Conservation (phyloP, 2,113 vertebrate species). For the Takifugu bimaculatus region DNA sequence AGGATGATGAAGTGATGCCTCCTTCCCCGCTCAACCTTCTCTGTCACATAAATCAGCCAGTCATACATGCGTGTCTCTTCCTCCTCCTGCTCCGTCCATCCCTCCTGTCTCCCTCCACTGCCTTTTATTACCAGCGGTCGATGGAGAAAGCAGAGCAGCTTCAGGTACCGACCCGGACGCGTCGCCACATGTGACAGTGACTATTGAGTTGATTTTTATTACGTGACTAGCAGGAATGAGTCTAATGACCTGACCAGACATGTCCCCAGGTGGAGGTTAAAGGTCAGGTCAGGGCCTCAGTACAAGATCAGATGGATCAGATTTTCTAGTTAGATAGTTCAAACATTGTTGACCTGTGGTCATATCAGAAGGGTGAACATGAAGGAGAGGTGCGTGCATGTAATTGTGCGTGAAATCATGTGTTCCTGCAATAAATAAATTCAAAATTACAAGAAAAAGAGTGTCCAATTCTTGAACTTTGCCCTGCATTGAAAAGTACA, state of each 20-base stretch:
- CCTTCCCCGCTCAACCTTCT: conserved; percentile 11
- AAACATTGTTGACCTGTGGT: conserved; percentile 1
- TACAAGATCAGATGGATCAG: conserved; percentile 30
- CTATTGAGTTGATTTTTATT: conserved; percentile 16
- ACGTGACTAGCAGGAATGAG: conserved; percentile 17
- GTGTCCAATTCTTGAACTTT: no score
- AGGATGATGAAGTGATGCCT: conserved; percentile 24
- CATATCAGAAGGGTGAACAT: conserved; percentile 2
- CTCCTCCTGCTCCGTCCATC: conserved; percentile 34
- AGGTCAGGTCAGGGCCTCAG: conserved; percentile 14
- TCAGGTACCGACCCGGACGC: conserved; percentile 19
- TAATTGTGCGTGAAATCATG: neutral
- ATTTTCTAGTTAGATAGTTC: conserved; percentile 34
- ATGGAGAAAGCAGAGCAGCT: conserved; percentile 62
- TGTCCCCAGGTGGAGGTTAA: conserved; percentile 20
- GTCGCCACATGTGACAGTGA: conserved; percentile 48
- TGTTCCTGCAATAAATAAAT: neutral
- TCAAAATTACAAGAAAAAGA: neutral
- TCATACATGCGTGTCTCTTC: conserved; percentile 37
- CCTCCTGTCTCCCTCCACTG: conserved; percentile 47
- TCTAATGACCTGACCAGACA: conserved; percentile 17
- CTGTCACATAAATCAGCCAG: conserved; percentile 54
- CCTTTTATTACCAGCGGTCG: conserved; percentile 62
- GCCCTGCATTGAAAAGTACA: neutral
- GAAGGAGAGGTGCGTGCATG: conserved; percentile 3